phyloP scores from a whole-genome alignment of 2,797 vertebrate genomes.

The Parauchenoglanis ngamensis region DNA sequence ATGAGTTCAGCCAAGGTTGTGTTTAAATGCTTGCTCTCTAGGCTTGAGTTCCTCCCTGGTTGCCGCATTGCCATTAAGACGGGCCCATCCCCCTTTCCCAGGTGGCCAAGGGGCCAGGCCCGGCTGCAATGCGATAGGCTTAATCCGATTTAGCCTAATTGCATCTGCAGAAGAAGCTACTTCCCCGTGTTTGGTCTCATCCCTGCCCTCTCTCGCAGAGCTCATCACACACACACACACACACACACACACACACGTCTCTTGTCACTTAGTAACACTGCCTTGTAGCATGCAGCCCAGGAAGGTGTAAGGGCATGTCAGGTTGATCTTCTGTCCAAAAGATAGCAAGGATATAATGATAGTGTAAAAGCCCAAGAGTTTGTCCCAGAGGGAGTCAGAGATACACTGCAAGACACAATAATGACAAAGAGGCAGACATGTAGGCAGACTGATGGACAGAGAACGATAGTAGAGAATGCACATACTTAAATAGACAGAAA shows the following conservation, averaged over 20 bases:
- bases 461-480: no score
- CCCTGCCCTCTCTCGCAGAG: constrained; percentile 63
- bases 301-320: constrained; percentile 54
- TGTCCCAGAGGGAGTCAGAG: constrained; percentile 36
- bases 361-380: constrained; percentile 23
- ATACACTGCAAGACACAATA: constrained; percentile 43
- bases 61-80: constrained; percentile 25
- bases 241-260: constrained; percentile 26
- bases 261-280: constrained; percentile 35
- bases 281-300: constrained; percentile 51
- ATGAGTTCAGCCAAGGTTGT: constrained; percentile 36
- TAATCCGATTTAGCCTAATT: constrained; percentile 86
- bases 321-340: constrained; percentile 42
- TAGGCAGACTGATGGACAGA: background rate
- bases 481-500: background rate
- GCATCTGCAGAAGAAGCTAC: constrained; percentile 76
- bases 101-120: constrained; percentile 74
- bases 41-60: constrained; percentile 38
- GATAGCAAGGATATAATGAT: constrained; percentile 38
- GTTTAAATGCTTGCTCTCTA: constrained; percentile 32
- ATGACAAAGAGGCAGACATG: constrained; percentile 25
- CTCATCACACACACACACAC: constrained; percentile 25
- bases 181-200: constrained; percentile 71
- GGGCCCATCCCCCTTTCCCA: constrained; percentile 59
- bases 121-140: constrained; percentile 83